Base-by-base conservation (phyloP, 2,113 vertebrate genomes). In the Harpagus bidentatus region DNA sequence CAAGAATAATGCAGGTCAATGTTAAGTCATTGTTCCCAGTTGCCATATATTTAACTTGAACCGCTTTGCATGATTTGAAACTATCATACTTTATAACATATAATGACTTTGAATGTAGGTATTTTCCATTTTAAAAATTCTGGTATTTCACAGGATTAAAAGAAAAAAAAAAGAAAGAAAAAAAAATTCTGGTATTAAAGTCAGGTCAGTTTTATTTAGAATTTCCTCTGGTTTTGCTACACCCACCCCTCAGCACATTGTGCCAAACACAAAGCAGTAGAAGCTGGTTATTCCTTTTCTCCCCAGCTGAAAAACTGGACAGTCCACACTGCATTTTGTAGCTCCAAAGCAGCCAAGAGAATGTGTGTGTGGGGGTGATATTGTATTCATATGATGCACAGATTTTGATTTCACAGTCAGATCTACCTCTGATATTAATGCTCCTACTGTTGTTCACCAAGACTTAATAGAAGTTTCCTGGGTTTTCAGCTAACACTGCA, bases 1-100 rank as follows among this genome's bases (percentile, higher is more conserved):
- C 59, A 95, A 86, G 88, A 93, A 94, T 91, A 84, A 79, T 84
- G 65, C 61, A 93, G 92, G 88, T 96, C 90, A 78, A 47, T 66
- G 42, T 83, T 93, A 83, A 95, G 85, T 90, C 95, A 73, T 92
- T 95, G 71, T 92, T 95, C 86, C 85, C 55, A 31, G 38, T 88
- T 84, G 77, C 40, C 69, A 38, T 73, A 40, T 86, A 80, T 88
- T 93, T 88, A 81, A 82, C 21, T 73, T 71, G 69, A 67, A 32
- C 19, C 36, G 19, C n/a, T 88, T 91, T 88, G 38, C 73, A 52
- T 92, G 63, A 83, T 92, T 21, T 86, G 80, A 86, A 94, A 52
- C 42, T 84, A 36, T 56, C 23, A 15, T 52, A 18, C 77, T 88
- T 93, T 73, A 20, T 56, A 67, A 62, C 20, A 69, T 40, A 67